A percentile compares a stretch with the other conserved stretches of the same genome.
Conservation (phyloP, 2,113 vertebrate species). For the Pseudorasbora parva region DNA sequence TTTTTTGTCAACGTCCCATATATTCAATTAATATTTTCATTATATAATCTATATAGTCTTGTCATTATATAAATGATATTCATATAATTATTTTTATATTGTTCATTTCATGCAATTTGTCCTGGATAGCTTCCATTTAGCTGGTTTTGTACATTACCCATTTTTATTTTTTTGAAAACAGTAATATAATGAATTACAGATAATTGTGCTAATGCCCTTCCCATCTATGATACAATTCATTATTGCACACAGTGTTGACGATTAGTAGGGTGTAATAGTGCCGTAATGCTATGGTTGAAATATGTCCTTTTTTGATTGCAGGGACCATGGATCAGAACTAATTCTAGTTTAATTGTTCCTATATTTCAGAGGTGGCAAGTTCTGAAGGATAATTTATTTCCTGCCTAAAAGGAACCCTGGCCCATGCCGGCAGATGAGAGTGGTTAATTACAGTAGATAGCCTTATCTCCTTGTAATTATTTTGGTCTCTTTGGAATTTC, state of each 20-base stretch:
- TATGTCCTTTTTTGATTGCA: slow-evolving; percentile 83
- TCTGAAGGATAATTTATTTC: slow-evolving; percentile 85
- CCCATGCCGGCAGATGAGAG: slow-evolving; percentile 67
- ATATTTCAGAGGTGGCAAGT: slow-evolving; percentile 83
- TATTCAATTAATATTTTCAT: too few relatives aligned
- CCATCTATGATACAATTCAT: slow-evolving; percentile 75
- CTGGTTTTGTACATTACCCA: not conserved
- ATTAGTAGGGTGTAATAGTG: slow-evolving; percentile 82
- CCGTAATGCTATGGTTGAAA: slow-evolving; percentile 78
- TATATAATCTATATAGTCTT: not conserved
- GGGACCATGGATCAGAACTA: slow-evolving; percentile 87
- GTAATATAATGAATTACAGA: slow-evolving; percentile 52
- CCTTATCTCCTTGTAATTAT: slow-evolving; percentile 81
- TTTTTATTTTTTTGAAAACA: not conserved
- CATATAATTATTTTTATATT: not conserved
- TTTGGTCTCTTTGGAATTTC: slow-evolving; percentile 68
- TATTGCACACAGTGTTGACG: slow-evolving; percentile 76
- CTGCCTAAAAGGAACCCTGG: slow-evolving; percentile 69
- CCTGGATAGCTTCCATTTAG: not conserved
- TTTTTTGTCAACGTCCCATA: too few relatives aligned
- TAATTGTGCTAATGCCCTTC: slow-evolving; percentile 67
- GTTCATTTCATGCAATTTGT: not conserved
- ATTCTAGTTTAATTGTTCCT: slow-evolving; percentile 92
- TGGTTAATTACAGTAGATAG: slow-evolving; percentile 85
- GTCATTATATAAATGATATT: not conserved